Evolutionary conservation across 2,797 vertebrate species (phyloP).

Genomic region (Eulemur rubriventer): DNA sequence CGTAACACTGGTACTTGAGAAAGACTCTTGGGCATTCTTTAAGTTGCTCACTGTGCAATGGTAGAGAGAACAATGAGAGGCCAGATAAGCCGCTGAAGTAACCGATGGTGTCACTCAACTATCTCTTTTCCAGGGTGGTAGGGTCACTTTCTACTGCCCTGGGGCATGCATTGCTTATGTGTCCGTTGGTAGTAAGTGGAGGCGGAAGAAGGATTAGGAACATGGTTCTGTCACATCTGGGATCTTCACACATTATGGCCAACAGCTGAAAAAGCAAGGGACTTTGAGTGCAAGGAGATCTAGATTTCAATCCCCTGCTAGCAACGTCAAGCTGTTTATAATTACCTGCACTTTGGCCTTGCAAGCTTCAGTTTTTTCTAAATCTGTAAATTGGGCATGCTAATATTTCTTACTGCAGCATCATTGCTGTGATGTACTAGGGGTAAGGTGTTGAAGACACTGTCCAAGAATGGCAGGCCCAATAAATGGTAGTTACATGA

Average conservation of each 20-base stretch:
- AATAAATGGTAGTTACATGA: background rate
- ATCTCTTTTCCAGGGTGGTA: background rate
- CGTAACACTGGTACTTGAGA: background rate
- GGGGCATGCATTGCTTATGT: background rate
- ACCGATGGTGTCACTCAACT: background rate
- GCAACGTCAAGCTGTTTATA: background rate
- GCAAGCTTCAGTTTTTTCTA: background rate
- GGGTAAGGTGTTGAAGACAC: background rate
- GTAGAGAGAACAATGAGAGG: background rate
- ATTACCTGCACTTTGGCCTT: background rate
- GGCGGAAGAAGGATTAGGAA: background rate
- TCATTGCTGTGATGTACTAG: background rate
- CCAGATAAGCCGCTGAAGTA: background rate
- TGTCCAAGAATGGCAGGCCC: background rate
- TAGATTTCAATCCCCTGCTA: background rate
- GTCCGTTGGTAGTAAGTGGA: background rate
- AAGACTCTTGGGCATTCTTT: background rate
- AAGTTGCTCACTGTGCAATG: background rate
- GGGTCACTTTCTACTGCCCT: background rate
- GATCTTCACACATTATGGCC: background rate
- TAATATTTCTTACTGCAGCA: background rate
- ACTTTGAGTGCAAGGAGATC: background rate
- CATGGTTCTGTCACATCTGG: background rate
- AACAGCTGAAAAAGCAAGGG: background rate
- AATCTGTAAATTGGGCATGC: background rate